Conservation (phyloP, 2,113 vertebrate species). For the Tenrec ecaudatus region DNA sequence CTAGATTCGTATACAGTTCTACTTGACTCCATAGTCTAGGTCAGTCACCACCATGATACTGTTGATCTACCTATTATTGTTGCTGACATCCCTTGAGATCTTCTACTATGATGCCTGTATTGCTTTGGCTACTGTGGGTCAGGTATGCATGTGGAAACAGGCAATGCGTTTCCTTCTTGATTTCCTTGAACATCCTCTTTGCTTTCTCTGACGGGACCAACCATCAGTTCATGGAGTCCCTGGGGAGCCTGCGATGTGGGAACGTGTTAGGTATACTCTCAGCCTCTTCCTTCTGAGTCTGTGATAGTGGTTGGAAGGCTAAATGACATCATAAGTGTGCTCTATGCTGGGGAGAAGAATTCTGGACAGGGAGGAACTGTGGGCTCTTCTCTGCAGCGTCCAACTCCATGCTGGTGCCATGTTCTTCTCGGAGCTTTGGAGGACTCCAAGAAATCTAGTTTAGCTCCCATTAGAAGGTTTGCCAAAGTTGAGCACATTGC, state of each 20-base stretch:
- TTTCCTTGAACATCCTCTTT: constrained; percentile 23
- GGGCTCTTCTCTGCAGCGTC: neutral
- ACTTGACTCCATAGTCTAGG: neutral
- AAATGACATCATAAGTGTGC: neutral
- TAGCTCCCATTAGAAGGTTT: neutral
- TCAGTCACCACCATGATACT: neutral
- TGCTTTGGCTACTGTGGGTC: neutral
- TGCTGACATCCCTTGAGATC: constrained; percentile 1
- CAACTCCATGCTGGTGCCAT: neutral
- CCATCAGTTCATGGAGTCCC: neutral
- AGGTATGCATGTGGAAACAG: neutral
- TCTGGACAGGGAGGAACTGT: neutral
- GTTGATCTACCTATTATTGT: neutral
- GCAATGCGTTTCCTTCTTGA: neutral
- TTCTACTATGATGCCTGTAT: neutral
- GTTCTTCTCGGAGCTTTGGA: neutral
- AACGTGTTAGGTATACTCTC: neutral
- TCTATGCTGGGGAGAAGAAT: neutral
- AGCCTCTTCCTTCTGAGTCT: constrained; percentile 10
- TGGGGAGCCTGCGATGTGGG: neutral
- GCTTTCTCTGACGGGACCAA: neutral
- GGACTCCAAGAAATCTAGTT: neutral
- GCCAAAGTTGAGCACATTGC: neutral
- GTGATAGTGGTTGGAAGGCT: neutral
- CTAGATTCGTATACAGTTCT: neutral